These are phyloP conservation scores for Ciconia maguari DNA, from an alignment of 2,113 vertebrate genomes.

Conservation along the genomic window DNA sequence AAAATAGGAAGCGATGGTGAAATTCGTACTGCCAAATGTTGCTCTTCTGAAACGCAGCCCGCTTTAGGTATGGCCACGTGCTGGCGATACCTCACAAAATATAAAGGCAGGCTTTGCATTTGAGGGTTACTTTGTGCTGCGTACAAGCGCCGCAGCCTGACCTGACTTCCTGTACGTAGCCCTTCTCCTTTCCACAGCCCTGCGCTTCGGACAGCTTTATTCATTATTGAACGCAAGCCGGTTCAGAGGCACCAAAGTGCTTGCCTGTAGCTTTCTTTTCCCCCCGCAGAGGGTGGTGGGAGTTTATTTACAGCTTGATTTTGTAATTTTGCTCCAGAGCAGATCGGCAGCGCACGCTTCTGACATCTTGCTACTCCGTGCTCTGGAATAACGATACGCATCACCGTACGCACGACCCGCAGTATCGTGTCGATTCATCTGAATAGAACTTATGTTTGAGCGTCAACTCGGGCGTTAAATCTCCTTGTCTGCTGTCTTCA, in stretches of 20 bases:
- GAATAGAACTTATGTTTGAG: not conserved
- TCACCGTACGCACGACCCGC: not conserved
- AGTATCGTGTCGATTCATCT: fast-evolving
- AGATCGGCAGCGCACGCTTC: fast-evolving
- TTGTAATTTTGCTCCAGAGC: not conserved
- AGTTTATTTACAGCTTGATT: not conserved
- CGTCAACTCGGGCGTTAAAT: not conserved
- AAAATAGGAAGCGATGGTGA: not conserved
- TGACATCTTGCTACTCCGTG: not conserved
- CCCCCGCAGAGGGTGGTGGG: fast-evolving
- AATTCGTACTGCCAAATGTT: fast-evolving
- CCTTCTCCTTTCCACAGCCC: not conserved
- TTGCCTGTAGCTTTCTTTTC: not conserved
- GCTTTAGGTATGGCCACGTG: not conserved
- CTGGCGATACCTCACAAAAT: not conserved
- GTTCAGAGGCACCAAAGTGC: not conserved
- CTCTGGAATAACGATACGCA: not conserved
- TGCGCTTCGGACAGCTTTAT: not conserved
- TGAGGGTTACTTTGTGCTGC: not conserved
- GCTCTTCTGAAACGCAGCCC: fast-evolving
- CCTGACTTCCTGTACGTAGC: not conserved
- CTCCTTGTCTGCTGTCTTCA: not conserved
- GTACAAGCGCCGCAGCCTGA: not conserved
- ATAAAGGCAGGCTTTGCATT: not conserved
- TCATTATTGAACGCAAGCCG: not conserved